Conservation (phyloP, 1,140 invertebrate species). For the Drosophila ercepeae region DNA sequence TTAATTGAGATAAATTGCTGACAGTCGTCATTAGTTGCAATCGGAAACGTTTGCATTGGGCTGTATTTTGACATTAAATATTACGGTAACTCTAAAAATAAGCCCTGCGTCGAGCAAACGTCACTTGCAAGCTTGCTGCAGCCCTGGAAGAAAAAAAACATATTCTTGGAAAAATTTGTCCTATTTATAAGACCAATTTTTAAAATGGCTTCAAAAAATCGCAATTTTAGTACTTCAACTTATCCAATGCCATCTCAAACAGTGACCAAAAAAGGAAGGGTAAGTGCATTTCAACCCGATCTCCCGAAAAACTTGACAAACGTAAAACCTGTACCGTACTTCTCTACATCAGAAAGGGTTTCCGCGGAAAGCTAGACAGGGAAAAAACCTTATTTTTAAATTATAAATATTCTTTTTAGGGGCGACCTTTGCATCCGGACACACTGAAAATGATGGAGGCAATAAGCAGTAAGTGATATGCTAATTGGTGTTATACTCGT, state of each 20-base stretch:
- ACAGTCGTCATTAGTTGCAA: not conserved
- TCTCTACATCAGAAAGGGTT: no score
- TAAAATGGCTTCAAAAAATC: not conserved
- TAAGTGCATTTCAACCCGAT: not conserved
- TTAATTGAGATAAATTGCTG: conserved; percentile 69
- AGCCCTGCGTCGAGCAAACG: no score
- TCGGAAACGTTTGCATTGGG: no score
- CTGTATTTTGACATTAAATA: not conserved
- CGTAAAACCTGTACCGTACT: no score
- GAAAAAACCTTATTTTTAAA: no score
- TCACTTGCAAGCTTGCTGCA: not conserved
- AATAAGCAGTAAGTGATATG: not conserved
- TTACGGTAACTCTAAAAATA: not conserved
- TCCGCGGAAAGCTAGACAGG: no score
- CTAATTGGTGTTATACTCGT: no score
- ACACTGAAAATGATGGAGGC: not conserved
- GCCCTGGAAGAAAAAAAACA: not conserved
- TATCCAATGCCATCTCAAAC: no score
- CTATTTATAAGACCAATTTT: no score
- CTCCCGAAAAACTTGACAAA: no score
- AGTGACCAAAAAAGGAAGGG: no score
- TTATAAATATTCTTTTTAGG: not conserved
- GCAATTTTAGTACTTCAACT: no score
- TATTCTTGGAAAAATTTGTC: not conserved
- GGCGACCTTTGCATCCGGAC: not conserved